These are phyloP conservation scores for Zapornia atra DNA, from an alignment of 2,113 vertebrate species.

Conservation along the genomic window DNA sequence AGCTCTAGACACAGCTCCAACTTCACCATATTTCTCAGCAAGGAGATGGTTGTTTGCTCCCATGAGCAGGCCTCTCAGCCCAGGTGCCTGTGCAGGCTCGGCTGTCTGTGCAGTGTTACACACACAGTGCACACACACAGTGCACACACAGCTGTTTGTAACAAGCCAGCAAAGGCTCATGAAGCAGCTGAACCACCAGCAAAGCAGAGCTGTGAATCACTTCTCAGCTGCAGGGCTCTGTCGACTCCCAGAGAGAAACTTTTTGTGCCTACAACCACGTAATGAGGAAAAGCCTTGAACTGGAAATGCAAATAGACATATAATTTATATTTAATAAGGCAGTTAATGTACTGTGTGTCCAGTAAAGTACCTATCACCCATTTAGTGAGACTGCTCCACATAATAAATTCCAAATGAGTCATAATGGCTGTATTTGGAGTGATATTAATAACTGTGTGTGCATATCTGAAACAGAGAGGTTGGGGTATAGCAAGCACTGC, in stretches of 20 bases:
- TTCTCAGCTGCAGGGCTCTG: neutral
- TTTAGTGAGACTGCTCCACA: neutral
- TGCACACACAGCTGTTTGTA: neutral
- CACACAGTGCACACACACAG: too few relatives aligned
- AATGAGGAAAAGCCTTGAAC: neutral
- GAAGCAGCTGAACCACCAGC: neutral
- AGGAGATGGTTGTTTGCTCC: neutral
- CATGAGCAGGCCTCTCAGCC: neutral
- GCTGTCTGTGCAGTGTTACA: neutral
- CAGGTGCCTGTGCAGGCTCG: neutral
- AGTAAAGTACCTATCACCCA: neutral
- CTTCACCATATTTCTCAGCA: neutral
- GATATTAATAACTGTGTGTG: neutral
- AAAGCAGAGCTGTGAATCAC: neutral
- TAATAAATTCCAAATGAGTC: neutral
- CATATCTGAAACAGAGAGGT: neutral
- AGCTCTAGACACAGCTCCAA: neutral
- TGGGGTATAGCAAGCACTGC: neutral
- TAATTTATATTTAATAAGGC: constrained; percentile 15
- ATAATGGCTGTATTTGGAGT: neutral
- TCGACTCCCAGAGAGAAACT: neutral
- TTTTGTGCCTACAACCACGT: neutral
- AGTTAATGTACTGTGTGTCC: neutral
- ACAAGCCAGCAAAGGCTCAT: neutral
- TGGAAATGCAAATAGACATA: neutral